phyloP scores from a whole-genome alignment of 2,113 vertebrate genomes.

The Phocoena phocoena region DNA sequence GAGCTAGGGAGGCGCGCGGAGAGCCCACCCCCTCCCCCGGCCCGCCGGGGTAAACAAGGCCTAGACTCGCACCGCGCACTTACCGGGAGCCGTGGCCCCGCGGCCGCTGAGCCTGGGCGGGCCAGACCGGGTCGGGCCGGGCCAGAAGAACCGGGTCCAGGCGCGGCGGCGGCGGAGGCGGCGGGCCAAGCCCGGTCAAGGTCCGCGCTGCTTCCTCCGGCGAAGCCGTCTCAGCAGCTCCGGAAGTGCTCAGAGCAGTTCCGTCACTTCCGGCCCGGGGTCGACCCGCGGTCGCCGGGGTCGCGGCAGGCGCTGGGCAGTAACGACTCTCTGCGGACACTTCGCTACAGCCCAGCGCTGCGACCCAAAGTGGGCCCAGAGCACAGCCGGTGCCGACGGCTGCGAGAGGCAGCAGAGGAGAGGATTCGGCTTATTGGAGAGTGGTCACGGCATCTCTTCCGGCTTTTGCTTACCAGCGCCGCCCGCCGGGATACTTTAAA shows the following conservation, averaged over 20 bases:
- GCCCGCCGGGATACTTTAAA: background rate
- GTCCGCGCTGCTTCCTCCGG: constrained; percentile 66
- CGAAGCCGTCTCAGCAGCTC: constrained; percentile 28
- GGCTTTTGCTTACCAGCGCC: background rate
- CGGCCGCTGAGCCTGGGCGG: background rate
- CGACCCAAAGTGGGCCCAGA: fast-evolving
- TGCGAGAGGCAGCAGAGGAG: background rate
- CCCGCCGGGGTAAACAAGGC: constrained; percentile 76
- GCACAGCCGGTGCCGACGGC: fast-evolving
- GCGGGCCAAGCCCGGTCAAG: constrained; percentile 47
- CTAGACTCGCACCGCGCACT: constrained; percentile 53
- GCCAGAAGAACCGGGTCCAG: background rate
- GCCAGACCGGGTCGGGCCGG: background rate
- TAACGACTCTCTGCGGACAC: fast-evolving
- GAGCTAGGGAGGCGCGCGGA: background rate
- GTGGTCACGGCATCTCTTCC: background rate
- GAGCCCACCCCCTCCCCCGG: background rate
- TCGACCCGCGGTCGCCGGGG: background rate
- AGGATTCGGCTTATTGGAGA: background rate
- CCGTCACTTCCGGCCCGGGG: constrained; percentile 73
- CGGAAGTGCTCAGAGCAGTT: constrained; percentile 62
- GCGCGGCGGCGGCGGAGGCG: background rate
- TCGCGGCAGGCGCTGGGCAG: fast-evolving
- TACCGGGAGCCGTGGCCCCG: constrained; percentile 62
- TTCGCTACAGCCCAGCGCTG: fast-evolving